Percentiles rank a stretch among this genome's conserved stretches.
Conservation (phyloP, 2,797 vertebrate genomes). For the Stomatorhinus walkeri region DNA sequence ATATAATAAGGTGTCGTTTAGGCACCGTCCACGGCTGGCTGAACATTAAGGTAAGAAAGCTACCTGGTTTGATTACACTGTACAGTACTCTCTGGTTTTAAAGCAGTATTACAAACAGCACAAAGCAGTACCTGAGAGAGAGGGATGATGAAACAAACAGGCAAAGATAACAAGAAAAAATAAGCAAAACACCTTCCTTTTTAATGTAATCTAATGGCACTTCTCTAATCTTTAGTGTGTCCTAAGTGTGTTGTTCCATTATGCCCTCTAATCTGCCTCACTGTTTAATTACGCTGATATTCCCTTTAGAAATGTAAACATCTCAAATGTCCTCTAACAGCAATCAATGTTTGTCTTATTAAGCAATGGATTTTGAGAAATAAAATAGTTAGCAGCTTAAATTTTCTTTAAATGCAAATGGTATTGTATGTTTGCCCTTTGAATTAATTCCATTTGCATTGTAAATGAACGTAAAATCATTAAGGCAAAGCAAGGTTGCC, state of each 20-base stretch:
- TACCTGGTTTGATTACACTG: neutral
- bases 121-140: neutral
- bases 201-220: neutral
- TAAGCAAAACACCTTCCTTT: neutral
- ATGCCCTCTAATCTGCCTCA: neutral
- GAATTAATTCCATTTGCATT: conserved; percentile 6
- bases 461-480: neutral
- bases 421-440: conserved; percentile 10
- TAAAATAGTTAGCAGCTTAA: conserved; percentile 13
- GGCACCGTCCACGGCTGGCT: neutral
- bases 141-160: neutral
- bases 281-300: conserved; percentile 1
- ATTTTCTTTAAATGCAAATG: conserved; percentile 5
- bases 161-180: neutral
- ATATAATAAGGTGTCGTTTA: neutral
- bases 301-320: conserved; percentile 15
- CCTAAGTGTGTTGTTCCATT: conserved; percentile 2
- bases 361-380: neutral
- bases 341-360: conserved; percentile 15
- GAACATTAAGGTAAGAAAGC: neutral
- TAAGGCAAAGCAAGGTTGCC: neutral
- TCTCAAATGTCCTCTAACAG: conserved; percentile 7
- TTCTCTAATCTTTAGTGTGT: neutral
- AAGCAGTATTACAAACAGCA: neutral
- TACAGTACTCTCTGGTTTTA: neutral